Base-by-base conservation (phyloP, 1,140 invertebrate genomes). In the Caenorhabditis remanei region DNA sequence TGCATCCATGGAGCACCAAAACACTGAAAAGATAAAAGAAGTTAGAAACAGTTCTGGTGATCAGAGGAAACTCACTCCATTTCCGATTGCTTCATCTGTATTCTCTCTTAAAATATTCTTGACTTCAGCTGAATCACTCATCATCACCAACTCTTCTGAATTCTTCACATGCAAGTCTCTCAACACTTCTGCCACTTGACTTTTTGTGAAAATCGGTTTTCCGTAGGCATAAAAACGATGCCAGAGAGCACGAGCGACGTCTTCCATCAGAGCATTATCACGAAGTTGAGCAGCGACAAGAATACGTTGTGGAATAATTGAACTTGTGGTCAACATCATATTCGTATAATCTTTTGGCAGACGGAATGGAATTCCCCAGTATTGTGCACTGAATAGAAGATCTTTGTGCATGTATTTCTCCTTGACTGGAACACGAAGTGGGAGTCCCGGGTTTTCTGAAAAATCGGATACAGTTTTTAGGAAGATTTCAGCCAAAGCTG, bases 1-100 rank as follows among this genome's bases (percentile, higher is more conserved):
- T 79, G 71, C 71, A 79, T 79, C 71, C 71, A 79, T 53, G 71
- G 71, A 79, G 71, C 71, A 21, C 71, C 71, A 14, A 79, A 79
- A 24, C 71, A 79, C 71, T 79, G 46, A 48, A 79, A 53, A 79
- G 13, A 53, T 50, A 13, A 13, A 21, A 79, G 11, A 13, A 32
- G 13, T 63, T 32, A 11, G 13, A 3, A 63, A 63, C 9, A 24
- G 21, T 3, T 53, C 16, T 53, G 2, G 11, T 16, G 9, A 11
- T 21, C 21, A 3, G 14, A 46, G 4, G 19, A 46, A 71, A 71
- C 71, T 3, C 4, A 79, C 71, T 32, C 71, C 71, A 50, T 50
- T 79, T 53, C 71, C 71, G 46, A 79, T 79, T 19, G 71, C 71
- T 79, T 79, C 71, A 50, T 79, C 71, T 50, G 71, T 79, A 50